phyloP scores from a whole-genome alignment of 2,888 invertebrate species.

The Melanostoma scalare region DNA sequence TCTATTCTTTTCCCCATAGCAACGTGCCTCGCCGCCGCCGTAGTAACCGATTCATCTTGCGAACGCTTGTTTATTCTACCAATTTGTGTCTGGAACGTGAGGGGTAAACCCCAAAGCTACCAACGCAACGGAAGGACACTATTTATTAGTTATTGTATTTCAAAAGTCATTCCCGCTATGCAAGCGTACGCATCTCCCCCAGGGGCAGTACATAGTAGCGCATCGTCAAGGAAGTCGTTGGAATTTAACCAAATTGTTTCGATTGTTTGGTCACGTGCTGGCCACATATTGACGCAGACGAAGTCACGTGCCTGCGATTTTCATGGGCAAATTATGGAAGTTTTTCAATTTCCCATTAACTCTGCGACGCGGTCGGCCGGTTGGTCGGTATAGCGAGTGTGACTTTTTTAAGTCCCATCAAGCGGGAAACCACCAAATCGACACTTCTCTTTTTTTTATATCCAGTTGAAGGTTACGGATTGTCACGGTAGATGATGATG shows the following conservation, averaged over 20 bases:
- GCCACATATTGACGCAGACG: conserved; percentile 61
- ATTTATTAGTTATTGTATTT: conserved; percentile 72
- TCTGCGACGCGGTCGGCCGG: not conserved
- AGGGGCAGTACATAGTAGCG: conserved; percentile 42
- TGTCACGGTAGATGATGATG: conserved; percentile 54
- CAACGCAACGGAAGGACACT: conserved; percentile 70
- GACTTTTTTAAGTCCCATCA: conserved; percentile 58
- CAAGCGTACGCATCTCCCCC: conserved; percentile 48
- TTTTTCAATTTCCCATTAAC: conserved; percentile 71
- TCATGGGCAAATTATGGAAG: conserved; percentile 68
- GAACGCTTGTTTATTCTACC: conserved; percentile 64
- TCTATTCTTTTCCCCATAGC: conserved; percentile 3
- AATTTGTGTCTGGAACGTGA: conserved; percentile 62
- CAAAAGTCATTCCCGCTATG: conserved; percentile 63
- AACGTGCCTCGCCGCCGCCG: conserved; percentile 10
- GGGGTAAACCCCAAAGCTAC: not conserved
- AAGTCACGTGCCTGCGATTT: conserved; percentile 67
- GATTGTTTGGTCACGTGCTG: conserved; percentile 69
- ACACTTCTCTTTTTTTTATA: conserved; percentile 48
- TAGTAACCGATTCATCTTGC: conserved; percentile 34
- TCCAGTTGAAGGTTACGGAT: conserved; percentile 32
- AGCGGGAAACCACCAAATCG: conserved; percentile 71
- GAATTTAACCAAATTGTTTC: conserved; percentile 71
- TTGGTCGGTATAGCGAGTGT: conserved; percentile 16
- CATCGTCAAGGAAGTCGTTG: conserved; percentile 56